Evolutionary conservation across 2,888 invertebrate species (phyloP), one percentile per base, ranked within the genome.

Genomic region (Gisinianus flammeolus): DNA sequence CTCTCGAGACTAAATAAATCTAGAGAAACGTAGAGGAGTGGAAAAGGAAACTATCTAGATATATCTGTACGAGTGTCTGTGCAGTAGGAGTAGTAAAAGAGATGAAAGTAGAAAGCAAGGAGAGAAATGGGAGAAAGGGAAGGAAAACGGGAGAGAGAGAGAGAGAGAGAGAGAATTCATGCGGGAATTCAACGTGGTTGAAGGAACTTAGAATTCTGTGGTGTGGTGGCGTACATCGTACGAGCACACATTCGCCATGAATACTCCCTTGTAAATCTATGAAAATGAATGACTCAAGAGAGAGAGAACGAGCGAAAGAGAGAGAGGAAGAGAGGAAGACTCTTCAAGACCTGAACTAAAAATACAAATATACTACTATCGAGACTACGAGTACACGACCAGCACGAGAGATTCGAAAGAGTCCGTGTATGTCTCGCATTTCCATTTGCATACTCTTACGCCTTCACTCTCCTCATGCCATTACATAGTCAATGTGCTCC

Each of bases 101-200:
- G 28, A n/a, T n/a, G n/a, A n/a, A 44, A 6, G 19, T 4, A 19
- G 35, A 35, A 35, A 22, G 24, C 2, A 62, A 62, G 26, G 19
- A n/a, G 4, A n/a, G n/a, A 56, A 56, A n/a, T 56, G 22, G 6
- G 22, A 58, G 2, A 2, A 24, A 58, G 22, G 22, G 56, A 12
- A 58, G 8, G 22, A 22, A n/a, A 4, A 56, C 10, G 19, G n/a
- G n/a, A n/a, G 67, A 67, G 68, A 22, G 19, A 5, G 12, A 33
- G 22, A 33, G 33, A 24, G n/a, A 44, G 69, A 44, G 44, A 31
- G 52, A 24, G 69, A 69, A 69, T 44, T 69, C 69, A 69, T 69
- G 69, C 69, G 69, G 69, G 69, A 69, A 69, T 69, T 69, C 44
- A 69, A 69, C 69, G 44, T 24, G 35, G 69, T 69, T 44, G 44